phyloP scores from a whole-genome alignment of 1,140 invertebrate genomes.

The Pseudachorutes palmiensis region DNA sequence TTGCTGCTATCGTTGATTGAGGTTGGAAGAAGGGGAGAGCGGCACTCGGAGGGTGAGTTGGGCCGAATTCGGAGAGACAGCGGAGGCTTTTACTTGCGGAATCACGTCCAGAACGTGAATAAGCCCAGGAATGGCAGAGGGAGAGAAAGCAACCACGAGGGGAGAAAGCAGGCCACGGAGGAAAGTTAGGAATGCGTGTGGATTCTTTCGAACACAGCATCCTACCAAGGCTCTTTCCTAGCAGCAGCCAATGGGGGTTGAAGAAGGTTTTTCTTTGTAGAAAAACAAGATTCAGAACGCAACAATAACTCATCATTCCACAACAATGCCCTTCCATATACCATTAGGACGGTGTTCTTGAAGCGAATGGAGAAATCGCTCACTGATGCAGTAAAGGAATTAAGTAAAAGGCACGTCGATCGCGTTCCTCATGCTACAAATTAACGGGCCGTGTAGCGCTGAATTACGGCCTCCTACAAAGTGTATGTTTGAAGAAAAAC shows the following conservation, averaged over 20 bases:
- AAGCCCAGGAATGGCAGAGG: not conserved
- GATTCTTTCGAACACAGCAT: not conserved
- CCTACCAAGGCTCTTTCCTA: not conserved
- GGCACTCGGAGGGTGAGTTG: conserved; percentile 1
- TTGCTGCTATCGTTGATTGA: not conserved
- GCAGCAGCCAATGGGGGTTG: not conserved
- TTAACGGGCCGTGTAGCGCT: not conserved
- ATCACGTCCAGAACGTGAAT: conserved; percentile 11
- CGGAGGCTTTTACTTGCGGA: conserved; percentile 5
- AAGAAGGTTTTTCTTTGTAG: not conserved
- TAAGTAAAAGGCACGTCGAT: conserved; percentile 1
- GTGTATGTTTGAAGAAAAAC: no score
- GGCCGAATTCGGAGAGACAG: not conserved
- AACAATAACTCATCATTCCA: conserved; percentile 14
- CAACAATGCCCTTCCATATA: not conserved
- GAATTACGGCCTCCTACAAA: not conserved
- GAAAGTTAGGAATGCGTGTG: not conserved
- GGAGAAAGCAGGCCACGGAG: not conserved
- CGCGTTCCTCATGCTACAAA: not conserved
- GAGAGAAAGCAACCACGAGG: conserved; percentile 7
- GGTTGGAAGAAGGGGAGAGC: not conserved
- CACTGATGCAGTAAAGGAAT: not conserved
- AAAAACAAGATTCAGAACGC: not conserved
- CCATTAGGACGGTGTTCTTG: not conserved
- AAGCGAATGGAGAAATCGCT: not conserved